Percentiles rank a stretch among this genome's conserved stretches.
phyloP scores from a whole-genome alignment of 2,888 invertebrate genomes.

The Cheilosia vulpina region DNA sequence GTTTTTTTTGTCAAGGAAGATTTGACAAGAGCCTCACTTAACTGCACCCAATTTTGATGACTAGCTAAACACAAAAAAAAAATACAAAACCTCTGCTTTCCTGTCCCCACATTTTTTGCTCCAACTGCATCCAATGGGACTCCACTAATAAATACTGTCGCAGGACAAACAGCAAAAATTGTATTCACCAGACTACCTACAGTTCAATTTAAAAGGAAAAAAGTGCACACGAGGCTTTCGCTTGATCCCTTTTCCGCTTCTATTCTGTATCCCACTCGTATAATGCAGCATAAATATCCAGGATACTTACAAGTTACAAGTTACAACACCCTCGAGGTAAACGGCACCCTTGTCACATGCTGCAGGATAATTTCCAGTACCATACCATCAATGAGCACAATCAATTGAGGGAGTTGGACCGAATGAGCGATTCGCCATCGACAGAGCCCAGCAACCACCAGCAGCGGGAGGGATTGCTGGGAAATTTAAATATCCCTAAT shows the following conservation, averaged over 20 bases:
- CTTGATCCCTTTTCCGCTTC: no score
- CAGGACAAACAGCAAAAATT: neutral
- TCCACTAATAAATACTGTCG: no score
- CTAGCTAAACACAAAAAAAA: no score
- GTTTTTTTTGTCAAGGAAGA: no score
- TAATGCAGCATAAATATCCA: slow-evolving; percentile 55
- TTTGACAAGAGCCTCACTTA: no score
- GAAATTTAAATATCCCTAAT: slow-evolving; percentile 72
- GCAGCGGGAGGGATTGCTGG: slow-evolving; percentile 39
- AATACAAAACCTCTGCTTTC: no score
- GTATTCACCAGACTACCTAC: neutral
- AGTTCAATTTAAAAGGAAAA: neutral
- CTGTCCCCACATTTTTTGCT: no score
- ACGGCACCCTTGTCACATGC: slow-evolving; percentile 52
- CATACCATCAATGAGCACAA: slow-evolving; percentile 29
- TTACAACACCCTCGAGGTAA: slow-evolving; percentile 34
- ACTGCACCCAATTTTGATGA: no score
- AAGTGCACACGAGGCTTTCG: slow-evolving; percentile 1
- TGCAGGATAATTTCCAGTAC: slow-evolving; percentile 3
- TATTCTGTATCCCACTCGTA: neutral
- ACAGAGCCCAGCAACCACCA: slow-evolving; percentile 32
- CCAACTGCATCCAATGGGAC: no score
- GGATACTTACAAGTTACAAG: slow-evolving; percentile 12
- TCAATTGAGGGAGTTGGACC: slow-evolving; percentile 33
- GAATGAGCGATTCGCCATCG: slow-evolving; percentile 54